Evolutionary conservation across 30 jellyfish, hydroid and myxozoan species (phyloP), one percentile per base, ranked within the genome.

Genomic region (Cassiopea xamachana): DNA sequence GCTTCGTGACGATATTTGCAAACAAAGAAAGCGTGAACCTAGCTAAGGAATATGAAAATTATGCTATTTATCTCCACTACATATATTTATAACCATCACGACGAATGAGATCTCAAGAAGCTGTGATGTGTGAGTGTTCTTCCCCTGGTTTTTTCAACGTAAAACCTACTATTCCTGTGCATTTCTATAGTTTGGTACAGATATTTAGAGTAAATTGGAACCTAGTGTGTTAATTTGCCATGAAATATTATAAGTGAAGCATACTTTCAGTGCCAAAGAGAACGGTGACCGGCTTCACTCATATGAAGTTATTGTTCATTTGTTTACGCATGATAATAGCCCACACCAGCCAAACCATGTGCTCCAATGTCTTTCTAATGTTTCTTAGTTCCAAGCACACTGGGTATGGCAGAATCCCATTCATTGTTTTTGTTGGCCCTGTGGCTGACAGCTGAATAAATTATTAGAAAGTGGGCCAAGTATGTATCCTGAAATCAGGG

Each of bases 341-440:
- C 46, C 92, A 69, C 92, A 84, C 92, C 73, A 60, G 92, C 46
- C 64, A 1, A 12, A 1, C 70, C 92, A 84, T 84, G 92, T 84
- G 92, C 92, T 59, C 73, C 27, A 17, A 70, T 82, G 44, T 82
- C 68, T 19, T 85, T 59, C 73, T 7, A 17, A 70, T 82, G 44
- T 82, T 82, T 19, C 16, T 10, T 43, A 75, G 43, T 75, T 27
- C 43, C 19, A 14, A 7, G 2, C 2, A 64, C 8, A 2, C 27
- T 14, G 43, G 15, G 27, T 17, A 2, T 64, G 15, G 2, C 43
- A 64, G 15, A 64, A 64, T 27, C 74, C 74, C 74, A 64, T 64
- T 64, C 43, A 4, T 64, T 9, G 19, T 17, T 64, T 17, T 27
- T 64, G 74, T 27, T 64, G 74, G 15, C 74, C 74, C 74, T 27